Percentiles rank a stretch among this genome's conserved stretches.
phyloP scores from a whole-genome alignment of 2,113 vertebrate genomes.

The Varanus salvator region DNA sequence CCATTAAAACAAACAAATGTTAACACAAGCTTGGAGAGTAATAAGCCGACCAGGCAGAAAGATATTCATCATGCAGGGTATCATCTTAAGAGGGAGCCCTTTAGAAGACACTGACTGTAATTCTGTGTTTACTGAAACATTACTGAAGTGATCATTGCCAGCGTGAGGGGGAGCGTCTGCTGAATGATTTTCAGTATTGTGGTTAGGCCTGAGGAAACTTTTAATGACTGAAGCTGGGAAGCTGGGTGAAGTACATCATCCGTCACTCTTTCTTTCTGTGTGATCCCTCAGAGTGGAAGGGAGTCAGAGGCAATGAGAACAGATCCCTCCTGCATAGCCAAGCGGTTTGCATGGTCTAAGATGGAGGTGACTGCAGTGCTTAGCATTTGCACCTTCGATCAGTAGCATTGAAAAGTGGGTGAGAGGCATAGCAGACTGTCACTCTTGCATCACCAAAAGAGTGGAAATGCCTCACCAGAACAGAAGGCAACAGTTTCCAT shows the following conservation, averaged over 20 bases:
- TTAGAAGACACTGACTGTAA: slow-evolving; percentile 32
- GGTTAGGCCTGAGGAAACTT: slow-evolving; percentile 28
- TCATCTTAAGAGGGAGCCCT: slow-evolving; percentile 42
- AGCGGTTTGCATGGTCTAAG: not conserved
- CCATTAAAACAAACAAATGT: slow-evolving; percentile 46
- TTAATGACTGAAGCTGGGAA: slow-evolving; percentile 47
- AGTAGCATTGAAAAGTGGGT: not conserved
- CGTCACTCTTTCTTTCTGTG: slow-evolving; percentile 12
- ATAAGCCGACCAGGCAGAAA: slow-evolving; percentile 42
- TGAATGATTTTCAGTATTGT: slow-evolving; percentile 50
- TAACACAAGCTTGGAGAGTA: slow-evolving; percentile 44
- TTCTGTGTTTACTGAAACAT: slow-evolving; percentile 42
- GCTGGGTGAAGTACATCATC: slow-evolving; percentile 18
- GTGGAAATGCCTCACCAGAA: no score
- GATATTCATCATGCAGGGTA: slow-evolving; percentile 15
- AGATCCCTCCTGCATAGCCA: not conserved
- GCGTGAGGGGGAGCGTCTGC: slow-evolving; percentile 18
- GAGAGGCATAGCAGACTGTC: no score
- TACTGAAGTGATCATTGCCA: slow-evolving; percentile 33
- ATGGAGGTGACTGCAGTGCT: not conserved
- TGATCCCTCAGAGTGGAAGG: not conserved
- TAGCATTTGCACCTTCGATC: not conserved
- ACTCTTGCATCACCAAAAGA: no score
- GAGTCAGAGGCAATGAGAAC: slow-evolving; percentile 4
- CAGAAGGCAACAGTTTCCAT: no score